These are phyloP conservation scores for Pterocles gutturalis DNA, from an alignment of 2,113 vertebrate genomes.

Conservation along the genomic window DNA sequence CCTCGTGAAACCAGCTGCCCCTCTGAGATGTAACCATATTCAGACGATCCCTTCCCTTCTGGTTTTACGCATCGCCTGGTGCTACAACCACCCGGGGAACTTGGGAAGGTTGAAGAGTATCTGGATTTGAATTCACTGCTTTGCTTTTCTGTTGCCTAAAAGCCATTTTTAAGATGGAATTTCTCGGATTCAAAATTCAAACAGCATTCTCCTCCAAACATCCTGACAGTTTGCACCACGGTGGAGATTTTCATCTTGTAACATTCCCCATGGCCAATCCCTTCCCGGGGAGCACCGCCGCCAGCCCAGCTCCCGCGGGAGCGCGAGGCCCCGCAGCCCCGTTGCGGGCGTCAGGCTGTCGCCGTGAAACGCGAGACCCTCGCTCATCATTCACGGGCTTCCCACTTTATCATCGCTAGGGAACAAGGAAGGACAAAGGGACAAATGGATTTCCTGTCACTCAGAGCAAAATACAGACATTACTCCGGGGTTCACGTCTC, in stretches of 20 bases:
- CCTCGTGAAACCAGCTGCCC: neutral
- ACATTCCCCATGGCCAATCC: neutral
- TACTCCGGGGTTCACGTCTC: neutral
- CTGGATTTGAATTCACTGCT: neutral
- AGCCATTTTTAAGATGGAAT: neutral
- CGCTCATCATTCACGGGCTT: neutral
- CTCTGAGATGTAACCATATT: neutral
- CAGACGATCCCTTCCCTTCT: neutral
- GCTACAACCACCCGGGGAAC: too few species aligned
- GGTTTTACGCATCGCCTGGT: neutral
- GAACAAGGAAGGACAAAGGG: neutral
- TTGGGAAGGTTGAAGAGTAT: neutral
- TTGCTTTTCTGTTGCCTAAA: neutral
- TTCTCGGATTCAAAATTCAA: neutral
- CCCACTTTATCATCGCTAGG: neutral
- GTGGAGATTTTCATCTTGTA: neutral
- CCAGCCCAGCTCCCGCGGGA: neutral
- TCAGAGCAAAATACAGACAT: neutral
- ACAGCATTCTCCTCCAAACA: neutral
- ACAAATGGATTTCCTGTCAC: neutral
- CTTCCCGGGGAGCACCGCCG: neutral
- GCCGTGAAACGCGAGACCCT: neutral
- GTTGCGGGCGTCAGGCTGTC: neutral
- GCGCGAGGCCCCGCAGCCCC: neutral
- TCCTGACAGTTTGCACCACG: neutral